A percentile compares a stretch with the other conserved stretches of the same genome.
These are phyloP conservation scores for Silvanus unidentatus DNA, from an alignment of 2,888 invertebrate species.

Conservation along the genomic window DNA sequence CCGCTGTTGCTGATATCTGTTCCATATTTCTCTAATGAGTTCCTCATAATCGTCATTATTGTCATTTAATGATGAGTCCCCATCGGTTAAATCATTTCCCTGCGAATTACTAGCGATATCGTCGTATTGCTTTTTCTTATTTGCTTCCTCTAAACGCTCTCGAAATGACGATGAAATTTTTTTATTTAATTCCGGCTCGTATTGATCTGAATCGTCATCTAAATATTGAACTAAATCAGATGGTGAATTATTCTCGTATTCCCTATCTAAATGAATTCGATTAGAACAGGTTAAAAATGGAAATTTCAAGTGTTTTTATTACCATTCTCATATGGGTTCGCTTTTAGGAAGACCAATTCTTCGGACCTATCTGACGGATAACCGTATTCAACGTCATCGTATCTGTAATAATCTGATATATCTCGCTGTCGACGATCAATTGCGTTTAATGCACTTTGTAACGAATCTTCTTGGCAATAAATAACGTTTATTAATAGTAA, in stretches of 20 bases:
- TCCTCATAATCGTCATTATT: slow-evolving; percentile 44
- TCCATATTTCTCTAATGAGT: slow-evolving; percentile 53
- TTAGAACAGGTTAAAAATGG: not conserved
- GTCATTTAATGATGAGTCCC: slow-evolving; percentile 21
- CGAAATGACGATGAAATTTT: slow-evolving; percentile 52
- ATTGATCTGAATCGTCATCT: slow-evolving; percentile 26
- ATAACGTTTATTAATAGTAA: slow-evolving; percentile 7
- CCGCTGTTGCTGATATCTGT: slow-evolving; percentile 50
- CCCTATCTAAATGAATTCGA: slow-evolving; percentile 11
- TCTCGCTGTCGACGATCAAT: slow-evolving; percentile 47
- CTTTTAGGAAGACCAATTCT: slow-evolving; percentile 28
- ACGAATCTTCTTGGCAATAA: slow-evolving; percentile 43
- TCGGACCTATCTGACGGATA: slow-evolving; percentile 28
- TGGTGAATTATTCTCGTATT: slow-evolving; percentile 12
- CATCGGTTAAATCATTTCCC: slow-evolving; percentile 25
- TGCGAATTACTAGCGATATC: slow-evolving; percentile 35
- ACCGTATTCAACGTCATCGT: slow-evolving; percentile 30
- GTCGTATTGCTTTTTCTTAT: slow-evolving; percentile 45
- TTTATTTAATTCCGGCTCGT: slow-evolving; percentile 29
- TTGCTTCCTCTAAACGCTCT: slow-evolving; percentile 50
- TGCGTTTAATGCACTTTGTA: slow-evolving; percentile 46
- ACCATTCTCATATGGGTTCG: slow-evolving; percentile 16
- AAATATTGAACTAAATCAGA: slow-evolving; percentile 27
- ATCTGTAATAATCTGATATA: slow-evolving; percentile 25
- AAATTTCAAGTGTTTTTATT: not conserved